Conservation (phyloP, 2,113 vertebrate genomes). For the Psephotus haematonotus region DNA sequence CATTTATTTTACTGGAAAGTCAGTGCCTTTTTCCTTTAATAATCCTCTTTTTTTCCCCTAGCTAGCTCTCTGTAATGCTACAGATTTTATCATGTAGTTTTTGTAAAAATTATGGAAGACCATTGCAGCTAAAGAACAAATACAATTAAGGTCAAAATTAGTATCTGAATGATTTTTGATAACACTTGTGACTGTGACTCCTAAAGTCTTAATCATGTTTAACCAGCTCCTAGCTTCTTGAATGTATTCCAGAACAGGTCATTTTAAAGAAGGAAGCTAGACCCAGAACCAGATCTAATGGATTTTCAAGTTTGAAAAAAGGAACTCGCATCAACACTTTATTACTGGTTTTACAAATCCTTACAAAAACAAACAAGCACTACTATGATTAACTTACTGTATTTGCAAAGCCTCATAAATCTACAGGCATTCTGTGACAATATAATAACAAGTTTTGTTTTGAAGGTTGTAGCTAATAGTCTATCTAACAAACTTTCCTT, state of each 20-base stretch:
- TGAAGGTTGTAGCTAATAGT: conserved; percentile 49
- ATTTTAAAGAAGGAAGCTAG: conserved; percentile 3
- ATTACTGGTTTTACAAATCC: conserved; percentile 61
- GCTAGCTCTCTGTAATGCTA: background rate
- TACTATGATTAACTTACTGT: conserved; percentile 71
- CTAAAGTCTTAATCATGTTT: background rate
- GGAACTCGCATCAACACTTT: background rate
- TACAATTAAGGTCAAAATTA: background rate
- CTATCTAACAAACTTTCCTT: conserved; percentile 28
- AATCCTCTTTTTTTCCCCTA: background rate
- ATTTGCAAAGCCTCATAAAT: conserved; percentile 69
- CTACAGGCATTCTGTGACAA: conserved; percentile 49
- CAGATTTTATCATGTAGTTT: background rate
- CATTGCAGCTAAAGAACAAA: background rate
- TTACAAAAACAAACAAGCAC: conserved; percentile 64
- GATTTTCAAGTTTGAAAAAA: conserved; percentile 2
- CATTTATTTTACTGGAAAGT: conserved; percentile 12
- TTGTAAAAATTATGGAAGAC: conserved; percentile 24
- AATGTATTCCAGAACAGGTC: background rate
- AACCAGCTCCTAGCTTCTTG: background rate
- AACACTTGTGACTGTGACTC: background rate
- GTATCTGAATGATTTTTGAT: background rate
- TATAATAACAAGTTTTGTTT: conserved; percentile 66
- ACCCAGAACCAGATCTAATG: background rate
- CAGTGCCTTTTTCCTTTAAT: background rate